Evolutionary conservation across 2,113 vertebrate species (phyloP).

Genomic region (Brachyhypopomus gauderio): DNA sequence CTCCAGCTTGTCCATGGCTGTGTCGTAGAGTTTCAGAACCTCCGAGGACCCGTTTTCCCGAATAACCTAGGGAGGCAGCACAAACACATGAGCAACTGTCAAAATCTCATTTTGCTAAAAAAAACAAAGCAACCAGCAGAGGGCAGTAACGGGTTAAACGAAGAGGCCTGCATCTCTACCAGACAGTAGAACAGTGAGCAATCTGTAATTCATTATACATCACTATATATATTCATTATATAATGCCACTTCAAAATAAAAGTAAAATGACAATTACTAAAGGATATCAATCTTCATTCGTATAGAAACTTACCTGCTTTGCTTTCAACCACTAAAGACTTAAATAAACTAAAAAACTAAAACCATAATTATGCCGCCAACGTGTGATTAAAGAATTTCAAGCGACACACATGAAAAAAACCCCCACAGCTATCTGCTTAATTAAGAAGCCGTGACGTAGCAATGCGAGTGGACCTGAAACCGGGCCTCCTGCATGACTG

Average conservation of each 20-base stretch:
- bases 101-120: neutral
- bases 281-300: neutral
- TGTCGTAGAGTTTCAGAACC: conserved; percentile 94
- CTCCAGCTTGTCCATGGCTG: conserved; percentile 96
- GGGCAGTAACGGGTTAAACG: conserved; percentile 30
- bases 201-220: neutral
- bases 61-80: conserved; percentile 79
- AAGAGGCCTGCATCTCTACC: neutral
- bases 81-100: neutral
- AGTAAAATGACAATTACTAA: neutral
- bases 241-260: neutral
- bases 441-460: neutral
- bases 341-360: neutral
- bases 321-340: no score
- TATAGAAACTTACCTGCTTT: no score
- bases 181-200: neutral
- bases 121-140: conserved; percentile 32
- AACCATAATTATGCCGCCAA: neutral
- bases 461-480: neutral
- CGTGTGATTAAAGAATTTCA: neutral
- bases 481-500: neutral
- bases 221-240: no score
- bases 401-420: neutral
- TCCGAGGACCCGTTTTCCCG: conserved; percentile 95
- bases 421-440: neutral